Conservation (phyloP, 1,140 invertebrate genomes). For the Drosophila lacertosa region DNA sequence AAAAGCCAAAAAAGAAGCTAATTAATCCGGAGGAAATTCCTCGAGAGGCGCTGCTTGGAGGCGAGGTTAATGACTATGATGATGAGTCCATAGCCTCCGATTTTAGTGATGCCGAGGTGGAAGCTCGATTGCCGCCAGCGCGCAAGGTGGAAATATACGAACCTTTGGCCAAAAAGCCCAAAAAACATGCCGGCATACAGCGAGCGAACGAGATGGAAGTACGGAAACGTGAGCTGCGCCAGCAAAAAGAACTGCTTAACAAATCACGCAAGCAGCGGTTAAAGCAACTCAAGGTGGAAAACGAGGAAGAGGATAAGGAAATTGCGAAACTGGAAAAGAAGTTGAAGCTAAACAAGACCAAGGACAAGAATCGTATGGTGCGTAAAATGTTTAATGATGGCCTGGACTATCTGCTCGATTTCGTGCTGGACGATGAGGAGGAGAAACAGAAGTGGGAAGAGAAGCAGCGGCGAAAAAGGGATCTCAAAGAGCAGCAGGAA, state of each 20-base stretch:
- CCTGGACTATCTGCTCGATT: constrained; percentile 94
- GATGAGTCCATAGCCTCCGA: constrained; percentile 81
- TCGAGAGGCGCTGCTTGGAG: constrained; percentile 54
- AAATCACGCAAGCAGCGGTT: constrained; percentile 86
- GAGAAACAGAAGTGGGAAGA: constrained; percentile 84
- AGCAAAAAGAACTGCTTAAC: constrained; percentile 85
- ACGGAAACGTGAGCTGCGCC: constrained; percentile 83
- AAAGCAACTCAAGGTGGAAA: constrained; percentile 88
- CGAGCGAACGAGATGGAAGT: constrained; percentile 66
- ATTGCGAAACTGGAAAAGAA: constrained; percentile 93
- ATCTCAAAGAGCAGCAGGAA: constrained; percentile 61
- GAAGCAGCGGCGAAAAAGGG: constrained; percentile 64
- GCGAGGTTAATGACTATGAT: constrained; percentile 63
- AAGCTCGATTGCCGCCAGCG: constrained; percentile 46
- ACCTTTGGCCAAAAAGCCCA: constrained; percentile 34
- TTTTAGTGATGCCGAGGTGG: constrained; percentile 76
- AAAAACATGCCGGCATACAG: constrained; percentile 49
- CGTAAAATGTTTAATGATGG: constrained; percentile 94
- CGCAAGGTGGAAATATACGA: constrained; percentile 40
- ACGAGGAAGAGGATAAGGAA: constrained; percentile 91
- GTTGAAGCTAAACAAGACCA: constrained; percentile 91
- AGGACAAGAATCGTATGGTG: constrained; percentile 87
- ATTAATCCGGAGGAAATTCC: constrained; percentile 60
- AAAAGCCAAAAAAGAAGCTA: constrained; percentile 38
- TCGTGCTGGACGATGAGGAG: constrained; percentile 90